Conservation (phyloP, 2,113 vertebrate species). For the Ochotona princeps region DNA sequence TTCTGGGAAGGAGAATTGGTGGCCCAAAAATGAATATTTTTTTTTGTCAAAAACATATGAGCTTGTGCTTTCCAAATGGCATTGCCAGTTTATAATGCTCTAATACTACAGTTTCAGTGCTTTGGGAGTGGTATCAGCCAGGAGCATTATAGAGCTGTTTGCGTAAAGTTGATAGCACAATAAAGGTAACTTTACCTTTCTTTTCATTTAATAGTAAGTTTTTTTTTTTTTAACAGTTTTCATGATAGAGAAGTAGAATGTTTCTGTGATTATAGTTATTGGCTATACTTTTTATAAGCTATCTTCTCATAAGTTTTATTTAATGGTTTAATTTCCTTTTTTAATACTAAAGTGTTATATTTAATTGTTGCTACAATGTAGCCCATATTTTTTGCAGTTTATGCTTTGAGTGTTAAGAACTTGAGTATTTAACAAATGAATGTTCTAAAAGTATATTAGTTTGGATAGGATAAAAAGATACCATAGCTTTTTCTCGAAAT, state of each 20-base stretch:
- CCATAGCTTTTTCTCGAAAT: not conserved
- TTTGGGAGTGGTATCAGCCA: not conserved
- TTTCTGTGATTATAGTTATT: not conserved
- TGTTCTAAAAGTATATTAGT: not conserved
- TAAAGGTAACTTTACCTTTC: not conserved
- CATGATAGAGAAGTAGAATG: not conserved
- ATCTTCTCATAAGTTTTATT: not conserved
- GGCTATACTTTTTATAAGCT: not conserved
- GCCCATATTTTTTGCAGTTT: not conserved
- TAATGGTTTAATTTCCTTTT: not conserved
- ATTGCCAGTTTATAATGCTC: accelerated
- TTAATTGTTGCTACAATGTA: not conserved
- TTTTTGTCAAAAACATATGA: not conserved
- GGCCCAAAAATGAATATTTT: not conserved
- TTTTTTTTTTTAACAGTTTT: not conserved
- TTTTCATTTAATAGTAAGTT: not conserved
- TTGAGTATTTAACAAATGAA: not conserved
- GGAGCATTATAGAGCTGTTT: not conserved
- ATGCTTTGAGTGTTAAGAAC: not conserved
- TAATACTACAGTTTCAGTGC: not conserved
- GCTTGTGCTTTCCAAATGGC: not conserved
- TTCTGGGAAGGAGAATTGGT: slow-evolving; percentile 6
- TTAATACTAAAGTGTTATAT: not conserved
- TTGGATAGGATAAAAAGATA: not conserved
- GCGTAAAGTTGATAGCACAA: not conserved